These are phyloP conservation scores for Trachops cirrhosus DNA, from an alignment of 2,797 vertebrate species.

Conservation along the genomic window DNA sequence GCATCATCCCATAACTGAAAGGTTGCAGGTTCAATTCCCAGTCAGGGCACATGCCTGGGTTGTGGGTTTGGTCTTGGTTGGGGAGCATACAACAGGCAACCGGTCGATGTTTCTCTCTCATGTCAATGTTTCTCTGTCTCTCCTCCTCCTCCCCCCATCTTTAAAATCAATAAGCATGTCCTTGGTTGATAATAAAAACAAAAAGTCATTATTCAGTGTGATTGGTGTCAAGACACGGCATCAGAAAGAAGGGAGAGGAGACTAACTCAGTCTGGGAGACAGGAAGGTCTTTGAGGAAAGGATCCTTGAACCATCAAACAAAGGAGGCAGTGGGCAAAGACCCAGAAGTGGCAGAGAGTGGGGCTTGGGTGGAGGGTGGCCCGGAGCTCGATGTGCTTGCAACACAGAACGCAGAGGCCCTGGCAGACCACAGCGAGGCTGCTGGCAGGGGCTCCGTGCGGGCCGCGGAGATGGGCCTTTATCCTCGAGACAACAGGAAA, in stretches of 20 bases:
- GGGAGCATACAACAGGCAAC: no score
- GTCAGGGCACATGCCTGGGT: no score
- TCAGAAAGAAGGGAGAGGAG: background rate
- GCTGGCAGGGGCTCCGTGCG: background rate
- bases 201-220: background rate
- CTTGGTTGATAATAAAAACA: background rate
- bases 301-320: background rate
- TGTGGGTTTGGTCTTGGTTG: no score
- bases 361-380: background rate
- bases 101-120: no score
- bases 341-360: background rate
- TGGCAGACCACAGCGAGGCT: background rate
- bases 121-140: no score
- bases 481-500: background rate
- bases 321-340: background rate
- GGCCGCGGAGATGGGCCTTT: background rate
- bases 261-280: background rate
- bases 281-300: background rate
- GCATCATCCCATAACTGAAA: no score
- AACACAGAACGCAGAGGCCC: background rate
- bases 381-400: background rate
- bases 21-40: no score
- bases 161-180: background rate
- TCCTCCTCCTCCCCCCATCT: background rate
- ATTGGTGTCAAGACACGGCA: background rate